These are phyloP conservation scores for Pangasius macronema DNA, from an alignment of 2,797 vertebrate species.

Conservation along the genomic window DNA sequence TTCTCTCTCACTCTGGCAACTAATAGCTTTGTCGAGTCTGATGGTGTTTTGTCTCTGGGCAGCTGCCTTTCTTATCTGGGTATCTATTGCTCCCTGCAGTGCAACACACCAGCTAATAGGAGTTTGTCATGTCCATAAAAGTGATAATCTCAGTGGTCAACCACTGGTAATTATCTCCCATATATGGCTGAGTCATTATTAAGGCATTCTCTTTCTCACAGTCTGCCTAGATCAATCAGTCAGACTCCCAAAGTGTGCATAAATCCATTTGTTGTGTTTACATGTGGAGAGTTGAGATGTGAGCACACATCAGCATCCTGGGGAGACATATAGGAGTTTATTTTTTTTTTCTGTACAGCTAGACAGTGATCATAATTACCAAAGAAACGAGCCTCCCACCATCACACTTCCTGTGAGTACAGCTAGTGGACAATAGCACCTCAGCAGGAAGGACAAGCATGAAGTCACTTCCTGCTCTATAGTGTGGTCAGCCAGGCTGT, in stretches of 20 bases:
- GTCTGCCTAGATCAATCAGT: constrained; percentile 43
- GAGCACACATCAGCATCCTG: constrained; percentile 44
- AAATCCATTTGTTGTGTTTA: constrained; percentile 39
- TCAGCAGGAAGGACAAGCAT: constrained; percentile 70
- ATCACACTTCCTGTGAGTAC: constrained; percentile 64
- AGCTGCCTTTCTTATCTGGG: constrained; percentile 62
- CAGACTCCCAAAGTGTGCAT: constrained; percentile 40
- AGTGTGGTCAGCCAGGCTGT: constrained; percentile 59
- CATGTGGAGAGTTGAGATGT: constrained; percentile 35
- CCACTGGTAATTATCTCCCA: constrained; percentile 57
- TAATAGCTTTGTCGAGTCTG: constrained; percentile 74
- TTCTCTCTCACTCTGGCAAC: constrained; percentile 62
- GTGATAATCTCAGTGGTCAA: constrained; percentile 58
- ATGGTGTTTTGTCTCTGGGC: constrained; percentile 68
- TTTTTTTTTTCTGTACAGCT: constrained; percentile 64
- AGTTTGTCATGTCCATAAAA: constrained; percentile 64
- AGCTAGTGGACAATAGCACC: constrained; percentile 70
- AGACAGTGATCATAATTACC: constrained; percentile 60
- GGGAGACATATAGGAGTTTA: constrained; percentile 47
- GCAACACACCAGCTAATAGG: constrained; percentile 61
- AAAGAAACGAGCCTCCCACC: constrained; percentile 60
- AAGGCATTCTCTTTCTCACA: constrained; percentile 42
- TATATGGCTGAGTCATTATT: constrained; percentile 47
- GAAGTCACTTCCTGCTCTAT: constrained; percentile 72
- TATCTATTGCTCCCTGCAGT: constrained; percentile 61